Conservation (phyloP, 2,113 vertebrate genomes). For the Menura novaehollandiae region DNA sequence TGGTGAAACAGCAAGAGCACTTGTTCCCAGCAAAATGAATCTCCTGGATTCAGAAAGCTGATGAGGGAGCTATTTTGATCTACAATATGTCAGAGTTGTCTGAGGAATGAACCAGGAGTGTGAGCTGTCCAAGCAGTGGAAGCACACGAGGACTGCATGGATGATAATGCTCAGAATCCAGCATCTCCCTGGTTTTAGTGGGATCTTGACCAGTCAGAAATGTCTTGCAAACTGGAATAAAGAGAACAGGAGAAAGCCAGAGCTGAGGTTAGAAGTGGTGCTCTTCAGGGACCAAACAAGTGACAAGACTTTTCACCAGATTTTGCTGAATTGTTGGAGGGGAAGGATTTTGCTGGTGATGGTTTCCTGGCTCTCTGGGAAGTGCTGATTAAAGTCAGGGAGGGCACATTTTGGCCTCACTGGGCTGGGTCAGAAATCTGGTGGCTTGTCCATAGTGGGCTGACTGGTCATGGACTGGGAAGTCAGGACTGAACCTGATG, state of each 20-base stretch:
- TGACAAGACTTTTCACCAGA: background rate
- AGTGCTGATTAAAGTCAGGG: background rate
- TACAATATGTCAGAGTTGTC: background rate
- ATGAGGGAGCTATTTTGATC: background rate
- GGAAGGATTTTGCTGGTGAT: background rate
- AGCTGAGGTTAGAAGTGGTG: background rate
- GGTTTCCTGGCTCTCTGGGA: background rate
- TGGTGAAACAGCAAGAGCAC: background rate
- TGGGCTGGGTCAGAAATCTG: background rate
- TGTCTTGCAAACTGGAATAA: background rate
- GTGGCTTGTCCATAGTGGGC: background rate
- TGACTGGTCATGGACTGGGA: background rate
- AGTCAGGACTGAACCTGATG: background rate
- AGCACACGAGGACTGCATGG: background rate
- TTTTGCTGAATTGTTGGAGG: background rate
- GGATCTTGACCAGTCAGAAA: background rate
- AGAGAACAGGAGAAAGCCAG: background rate
- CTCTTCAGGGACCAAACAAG: background rate
- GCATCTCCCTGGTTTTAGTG: too few relatives aligned
- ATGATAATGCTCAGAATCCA: background rate
- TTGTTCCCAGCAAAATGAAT: background rate
- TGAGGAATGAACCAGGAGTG: background rate
- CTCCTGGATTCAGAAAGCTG: background rate
- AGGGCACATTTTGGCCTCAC: background rate
- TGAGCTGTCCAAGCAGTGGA: background rate